Evolutionary conservation across 2,113 vertebrate genomes (phyloP).

Genomic region (Oreochromis spilurus): DNA sequence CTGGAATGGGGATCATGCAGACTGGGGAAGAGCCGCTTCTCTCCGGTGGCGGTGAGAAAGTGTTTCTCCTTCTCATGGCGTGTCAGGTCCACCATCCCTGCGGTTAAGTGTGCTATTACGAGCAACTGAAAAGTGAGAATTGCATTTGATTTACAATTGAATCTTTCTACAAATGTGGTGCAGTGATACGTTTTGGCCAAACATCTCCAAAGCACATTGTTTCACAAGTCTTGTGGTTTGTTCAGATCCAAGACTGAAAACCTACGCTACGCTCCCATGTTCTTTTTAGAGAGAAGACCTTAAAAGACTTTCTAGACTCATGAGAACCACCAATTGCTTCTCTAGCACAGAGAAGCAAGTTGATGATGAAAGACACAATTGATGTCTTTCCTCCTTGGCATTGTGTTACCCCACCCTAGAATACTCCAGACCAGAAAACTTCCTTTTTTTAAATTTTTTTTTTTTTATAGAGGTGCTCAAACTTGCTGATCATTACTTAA

Average conservation of each 20-base stretch:
- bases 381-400: background rate
- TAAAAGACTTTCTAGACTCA: background rate
- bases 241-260: background rate
- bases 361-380: background rate
- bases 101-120: conserved; percentile 80
- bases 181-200: background rate
- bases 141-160: background rate
- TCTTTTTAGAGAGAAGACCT: background rate
- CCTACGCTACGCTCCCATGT: background rate
- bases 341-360: background rate
- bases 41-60: conserved; percentile 73
- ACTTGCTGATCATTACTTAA: background rate
- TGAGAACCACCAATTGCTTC: background rate
- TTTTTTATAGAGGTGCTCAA: background rate
- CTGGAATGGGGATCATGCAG: conserved; percentile 78
- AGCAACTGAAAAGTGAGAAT: conserved; percentile 67
- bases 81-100: conserved; percentile 70
- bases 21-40: conserved; percentile 77
- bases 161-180: background rate
- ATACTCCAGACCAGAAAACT: background rate
- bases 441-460: fast-evolving
- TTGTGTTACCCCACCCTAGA: background rate
- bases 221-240: background rate
- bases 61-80: conserved; percentile 79
- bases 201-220: background rate